Percentiles rank a stretch among this genome's conserved stretches.
Evolutionary conservation across 2,797 vertebrate genomes (phyloP).

Genomic region (Macropodus opercularis): DNA sequence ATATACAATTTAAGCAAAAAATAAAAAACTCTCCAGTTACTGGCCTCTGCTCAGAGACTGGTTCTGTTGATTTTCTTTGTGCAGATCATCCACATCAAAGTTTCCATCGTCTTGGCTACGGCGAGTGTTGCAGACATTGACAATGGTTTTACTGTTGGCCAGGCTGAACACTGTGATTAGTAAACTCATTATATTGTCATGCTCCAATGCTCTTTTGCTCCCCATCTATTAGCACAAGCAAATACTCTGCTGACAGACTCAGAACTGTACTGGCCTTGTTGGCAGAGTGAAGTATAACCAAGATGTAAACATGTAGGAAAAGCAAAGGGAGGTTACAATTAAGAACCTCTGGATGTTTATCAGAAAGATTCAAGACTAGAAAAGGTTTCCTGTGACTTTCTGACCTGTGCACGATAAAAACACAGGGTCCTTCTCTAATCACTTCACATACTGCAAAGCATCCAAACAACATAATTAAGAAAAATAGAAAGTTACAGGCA

Average conservation of each 20-base stretch:
- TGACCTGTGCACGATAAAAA: conserved; percentile 14
- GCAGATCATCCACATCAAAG: conserved; percentile 1
- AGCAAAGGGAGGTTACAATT: conserved; percentile 21
- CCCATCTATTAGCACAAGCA: conserved; percentile 62
- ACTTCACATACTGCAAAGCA: neutral
- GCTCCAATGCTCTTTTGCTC: conserved; percentile 68
- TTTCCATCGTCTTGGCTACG: conserved; percentile 18
- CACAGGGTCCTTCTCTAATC: neutral
- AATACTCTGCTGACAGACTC: conserved; percentile 44
- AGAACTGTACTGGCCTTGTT: conserved; percentile 49
- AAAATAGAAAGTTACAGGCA: conserved; percentile 28
- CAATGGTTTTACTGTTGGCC: conserved; percentile 54
- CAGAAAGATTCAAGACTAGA: conserved; percentile 2
- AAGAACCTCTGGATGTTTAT: conserved; percentile 21
- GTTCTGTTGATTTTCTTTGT: neutral
- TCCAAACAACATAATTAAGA: conserved; percentile 12
- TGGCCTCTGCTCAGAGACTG: neutral
- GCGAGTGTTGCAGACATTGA: conserved; percentile 45
- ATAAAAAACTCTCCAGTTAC: no score
- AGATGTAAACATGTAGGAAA: conserved; percentile 14
- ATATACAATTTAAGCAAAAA: no score
- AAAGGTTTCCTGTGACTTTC: neutral
- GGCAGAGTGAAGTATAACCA: conserved; percentile 22
- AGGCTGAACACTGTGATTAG: conserved; percentile 69
- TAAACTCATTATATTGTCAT: conserved; percentile 77